Evolutionary conservation across 2,797 vertebrate genomes (phyloP).

Genomic region (Pitangus sulphuratus): DNA sequence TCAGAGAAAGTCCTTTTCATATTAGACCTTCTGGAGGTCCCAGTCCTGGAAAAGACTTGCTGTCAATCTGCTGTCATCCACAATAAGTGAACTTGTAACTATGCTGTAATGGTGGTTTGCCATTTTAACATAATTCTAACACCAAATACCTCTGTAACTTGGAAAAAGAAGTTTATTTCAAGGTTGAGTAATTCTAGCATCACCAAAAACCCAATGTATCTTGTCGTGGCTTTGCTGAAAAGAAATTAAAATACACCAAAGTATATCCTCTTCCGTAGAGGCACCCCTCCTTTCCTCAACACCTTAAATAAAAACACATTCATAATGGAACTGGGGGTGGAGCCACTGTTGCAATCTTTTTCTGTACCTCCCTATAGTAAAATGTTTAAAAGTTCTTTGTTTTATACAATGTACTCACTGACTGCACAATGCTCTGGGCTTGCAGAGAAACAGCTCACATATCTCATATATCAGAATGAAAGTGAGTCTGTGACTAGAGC

Average conservation of each 20-base stretch:
- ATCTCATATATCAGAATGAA: neutral
- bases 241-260: neutral
- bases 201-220: neutral
- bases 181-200: neutral
- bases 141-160: neutral
- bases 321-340: neutral
- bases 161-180: neutral
- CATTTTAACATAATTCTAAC: neutral
- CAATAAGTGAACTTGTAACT: neutral
- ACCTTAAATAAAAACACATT: neutral
- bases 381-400: neutral
- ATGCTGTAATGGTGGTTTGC: neutral
- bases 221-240: neutral
- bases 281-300: neutral
- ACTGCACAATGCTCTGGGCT: neutral
- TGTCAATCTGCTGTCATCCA: neutral
- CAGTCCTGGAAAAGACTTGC: neutral
- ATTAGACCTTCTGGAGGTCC: neutral
- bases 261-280: neutral
- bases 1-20: neutral
- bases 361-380: neutral
- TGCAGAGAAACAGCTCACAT: neutral
- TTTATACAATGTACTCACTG: neutral
- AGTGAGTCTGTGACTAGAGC: neutral
- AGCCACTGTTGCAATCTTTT: neutral